Percentiles rank a stretch among this genome's conserved stretches.
phyloP scores from a whole-genome alignment of 1,140 invertebrate genomes.

The Aphis craccivora region DNA sequence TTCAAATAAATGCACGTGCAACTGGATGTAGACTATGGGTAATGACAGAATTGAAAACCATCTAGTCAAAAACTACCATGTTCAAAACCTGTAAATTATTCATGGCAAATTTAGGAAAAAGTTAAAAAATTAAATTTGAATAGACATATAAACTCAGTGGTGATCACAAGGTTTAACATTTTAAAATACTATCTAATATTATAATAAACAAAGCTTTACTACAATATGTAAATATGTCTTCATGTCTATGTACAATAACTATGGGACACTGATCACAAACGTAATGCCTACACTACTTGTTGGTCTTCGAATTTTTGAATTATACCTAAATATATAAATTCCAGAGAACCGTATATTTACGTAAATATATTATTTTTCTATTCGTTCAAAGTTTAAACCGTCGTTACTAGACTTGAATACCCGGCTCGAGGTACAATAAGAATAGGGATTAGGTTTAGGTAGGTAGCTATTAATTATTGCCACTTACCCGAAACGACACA shows the following conservation, averaged over 20 bases:
- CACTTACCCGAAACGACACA: not conserved
- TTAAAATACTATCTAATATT: not conserved
- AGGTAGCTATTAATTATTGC: not conserved
- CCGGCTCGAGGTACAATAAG: not conserved
- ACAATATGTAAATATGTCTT: not conserved
- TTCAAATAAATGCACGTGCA: no score
- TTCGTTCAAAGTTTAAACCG: not conserved
- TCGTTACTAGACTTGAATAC: not conserved
- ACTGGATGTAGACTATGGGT: not conserved
- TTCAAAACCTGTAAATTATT: not conserved
- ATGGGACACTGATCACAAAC: not conserved
- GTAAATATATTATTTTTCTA: not conserved
- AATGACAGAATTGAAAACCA: no score
- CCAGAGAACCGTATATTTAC: not conserved
- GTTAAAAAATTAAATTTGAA: not conserved
- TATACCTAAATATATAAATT: not conserved
- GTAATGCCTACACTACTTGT: not conserved
- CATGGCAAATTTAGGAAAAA: not conserved
- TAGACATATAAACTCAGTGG: not conserved
- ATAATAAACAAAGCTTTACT: not conserved
- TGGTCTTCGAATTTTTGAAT: not conserved
- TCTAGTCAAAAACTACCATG: not conserved
- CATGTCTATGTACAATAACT: not conserved
- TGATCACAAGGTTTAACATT: not conserved
- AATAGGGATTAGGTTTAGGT: not conserved